Percentiles rank a stretch among this genome's conserved stretches.
These are phyloP conservation scores for Anisognathus igniventris DNA, from an alignment of 2,797 vertebrate species.

Conservation along the genomic window DNA sequence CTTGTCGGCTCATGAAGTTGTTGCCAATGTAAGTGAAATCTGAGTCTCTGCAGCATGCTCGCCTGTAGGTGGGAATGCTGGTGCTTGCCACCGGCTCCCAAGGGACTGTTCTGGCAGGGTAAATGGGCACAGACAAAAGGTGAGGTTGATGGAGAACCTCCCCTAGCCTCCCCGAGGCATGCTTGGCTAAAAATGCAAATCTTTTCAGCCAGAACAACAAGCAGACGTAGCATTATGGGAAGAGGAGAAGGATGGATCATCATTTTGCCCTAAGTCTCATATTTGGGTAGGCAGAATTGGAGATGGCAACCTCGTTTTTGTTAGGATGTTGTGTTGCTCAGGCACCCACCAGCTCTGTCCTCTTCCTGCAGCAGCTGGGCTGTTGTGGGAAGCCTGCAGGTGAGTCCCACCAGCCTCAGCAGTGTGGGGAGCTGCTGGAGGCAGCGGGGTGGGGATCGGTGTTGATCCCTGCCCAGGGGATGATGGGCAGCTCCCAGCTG, in stretches of 20 bases:
- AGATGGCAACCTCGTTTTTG: not conserved
- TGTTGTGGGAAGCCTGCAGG: not conserved
- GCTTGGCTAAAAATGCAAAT: not conserved
- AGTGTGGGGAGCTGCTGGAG: not conserved
- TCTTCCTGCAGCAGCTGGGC: not conserved
- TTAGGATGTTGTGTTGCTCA: not conserved
- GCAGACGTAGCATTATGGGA: not conserved
- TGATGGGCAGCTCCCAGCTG: not conserved
- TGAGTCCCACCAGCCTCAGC: not conserved
- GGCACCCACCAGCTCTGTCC: not conserved
- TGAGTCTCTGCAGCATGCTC: not conserved
- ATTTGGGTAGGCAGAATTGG: not conserved
- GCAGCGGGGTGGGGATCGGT: fast-evolving
- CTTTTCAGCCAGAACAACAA: not conserved
- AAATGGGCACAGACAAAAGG: not conserved
- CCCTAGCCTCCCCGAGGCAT: fast-evolving
- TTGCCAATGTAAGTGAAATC: not conserved
- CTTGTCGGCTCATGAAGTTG: not conserved
- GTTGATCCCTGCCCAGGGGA: not conserved
- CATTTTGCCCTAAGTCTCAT: not conserved
- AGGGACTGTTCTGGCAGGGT: not conserved
- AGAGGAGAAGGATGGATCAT: not conserved
- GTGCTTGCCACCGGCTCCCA: not conserved
- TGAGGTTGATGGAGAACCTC: not conserved
- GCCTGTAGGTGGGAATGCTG: not conserved